These are phyloP conservation scores for Autographa pulchrina DNA, from an alignment of 2,888 invertebrate species.

Conservation along the genomic window DNA sequence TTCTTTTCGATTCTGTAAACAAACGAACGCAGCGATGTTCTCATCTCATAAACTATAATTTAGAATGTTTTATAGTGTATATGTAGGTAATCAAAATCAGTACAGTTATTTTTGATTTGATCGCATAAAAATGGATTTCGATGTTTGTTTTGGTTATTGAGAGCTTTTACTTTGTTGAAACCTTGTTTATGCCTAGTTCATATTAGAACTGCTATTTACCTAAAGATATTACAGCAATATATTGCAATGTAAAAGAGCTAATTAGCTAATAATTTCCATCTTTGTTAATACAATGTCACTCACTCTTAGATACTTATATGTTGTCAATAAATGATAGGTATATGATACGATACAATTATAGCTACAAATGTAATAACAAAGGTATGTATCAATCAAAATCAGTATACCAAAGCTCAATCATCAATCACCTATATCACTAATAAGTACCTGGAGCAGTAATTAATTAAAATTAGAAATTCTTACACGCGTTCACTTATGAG, in stretches of 20 bases:
- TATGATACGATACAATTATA: neutral
- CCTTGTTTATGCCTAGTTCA: too few relatives aligned
- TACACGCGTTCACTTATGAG: neutral
- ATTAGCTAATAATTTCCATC: neutral
- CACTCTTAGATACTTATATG: neutral
- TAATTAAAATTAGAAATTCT: slow-evolving; percentile 5
- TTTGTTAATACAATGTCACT: neutral
- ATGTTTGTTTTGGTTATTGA: too few relatives aligned
- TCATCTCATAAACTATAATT: slow-evolving; percentile 32
- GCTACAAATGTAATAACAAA: neutral
- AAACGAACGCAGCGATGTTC: slow-evolving; percentile 35
- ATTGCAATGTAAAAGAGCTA: too few relatives aligned
- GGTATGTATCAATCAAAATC: too few relatives aligned
- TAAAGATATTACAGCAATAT: too few relatives aligned
- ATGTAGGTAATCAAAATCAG: slow-evolving; percentile 29
- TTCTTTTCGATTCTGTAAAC: slow-evolving; percentile 51
- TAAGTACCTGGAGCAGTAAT: neutral
- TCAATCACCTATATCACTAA: neutral
- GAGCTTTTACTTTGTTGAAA: too few relatives aligned
- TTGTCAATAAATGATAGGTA: neutral
- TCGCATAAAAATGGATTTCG: too few relatives aligned
- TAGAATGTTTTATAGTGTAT: slow-evolving; percentile 17
- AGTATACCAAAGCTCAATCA: neutral
- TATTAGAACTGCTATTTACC: too few relatives aligned
- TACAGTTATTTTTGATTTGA: slow-evolving; percentile 18